Evolutionary conservation across 1,140 invertebrate genomes (phyloP).

Genomic region (Eumeta japonica): DNA sequence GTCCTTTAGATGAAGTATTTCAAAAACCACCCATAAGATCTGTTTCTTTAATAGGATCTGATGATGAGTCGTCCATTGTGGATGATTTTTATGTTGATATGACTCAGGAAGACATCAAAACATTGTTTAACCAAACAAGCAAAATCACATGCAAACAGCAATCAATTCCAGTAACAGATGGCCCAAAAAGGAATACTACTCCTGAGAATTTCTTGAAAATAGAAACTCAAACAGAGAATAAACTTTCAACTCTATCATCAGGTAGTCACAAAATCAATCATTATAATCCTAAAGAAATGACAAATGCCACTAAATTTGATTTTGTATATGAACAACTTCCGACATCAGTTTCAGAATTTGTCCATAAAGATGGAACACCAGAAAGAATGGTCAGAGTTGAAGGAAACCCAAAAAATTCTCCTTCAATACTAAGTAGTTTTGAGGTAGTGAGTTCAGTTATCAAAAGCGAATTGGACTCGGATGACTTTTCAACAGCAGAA

Average conservation of each 20-base stretch:
- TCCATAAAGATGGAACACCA: constrained; percentile 19
- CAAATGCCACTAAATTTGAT: no score
- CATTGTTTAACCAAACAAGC: constrained; percentile 1
- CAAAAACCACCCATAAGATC: constrained; percentile 13
- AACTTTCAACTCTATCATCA: no score
- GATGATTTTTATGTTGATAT: constrained; percentile 4
- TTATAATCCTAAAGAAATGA: no score
- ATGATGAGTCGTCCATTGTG: neutral
- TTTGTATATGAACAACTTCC: no score
- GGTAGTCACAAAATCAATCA: no score
- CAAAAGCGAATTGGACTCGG: constrained; percentile 25
- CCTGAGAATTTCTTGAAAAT: no score
- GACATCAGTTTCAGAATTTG: constrained; percentile 20
- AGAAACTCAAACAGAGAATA: no score
- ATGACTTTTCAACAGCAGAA: constrained; percentile 25
- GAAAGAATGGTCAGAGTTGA: constrained; percentile 14
- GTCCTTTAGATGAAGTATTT: neutral
- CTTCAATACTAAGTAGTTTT: constrained; percentile 2
- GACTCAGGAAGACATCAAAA: constrained; percentile 5
- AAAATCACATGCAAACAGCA: neutral
- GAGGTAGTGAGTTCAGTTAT: constrained; percentile 5
- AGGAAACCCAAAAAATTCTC: constrained; percentile 3
- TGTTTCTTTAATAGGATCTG: constrained; percentile 17
- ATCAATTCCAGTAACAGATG: neutral
- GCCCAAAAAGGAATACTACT: no score